Percentiles rank a stretch among this genome's conserved stretches.
Conservation (phyloP, 2,113 vertebrate genomes). For the Elephantulus edwardii region DNA sequence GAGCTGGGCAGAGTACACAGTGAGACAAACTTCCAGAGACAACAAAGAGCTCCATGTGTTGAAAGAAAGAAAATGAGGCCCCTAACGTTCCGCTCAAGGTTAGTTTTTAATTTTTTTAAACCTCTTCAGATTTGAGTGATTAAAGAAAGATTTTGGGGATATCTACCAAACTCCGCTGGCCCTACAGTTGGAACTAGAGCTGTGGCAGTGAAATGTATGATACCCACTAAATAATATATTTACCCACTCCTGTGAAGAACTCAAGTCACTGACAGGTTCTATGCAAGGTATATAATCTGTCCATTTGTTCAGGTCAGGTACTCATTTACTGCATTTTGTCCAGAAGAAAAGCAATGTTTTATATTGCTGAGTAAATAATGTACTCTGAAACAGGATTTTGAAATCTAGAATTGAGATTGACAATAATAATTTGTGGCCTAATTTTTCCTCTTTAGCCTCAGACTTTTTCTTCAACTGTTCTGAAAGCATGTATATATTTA, state of each 20-base stretch:
- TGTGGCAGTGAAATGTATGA: rapidly evolving
- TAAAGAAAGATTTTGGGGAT: background rate
- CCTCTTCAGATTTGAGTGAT: background rate
- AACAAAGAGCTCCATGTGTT: too few relatives aligned
- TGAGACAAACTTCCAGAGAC: background rate
- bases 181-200: rapidly evolving
- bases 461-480: background rate
- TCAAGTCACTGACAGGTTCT: rapidly evolving
- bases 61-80: background rate
- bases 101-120: background rate
- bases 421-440: background rate
- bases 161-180: background rate
- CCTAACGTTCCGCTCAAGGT: background rate
- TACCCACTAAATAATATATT: rapidly evolving
- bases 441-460: background rate
- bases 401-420: background rate
- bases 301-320: background rate
- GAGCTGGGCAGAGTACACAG: background rate
- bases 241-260: background rate
- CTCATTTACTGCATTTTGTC: background rate
- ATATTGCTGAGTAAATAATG: background rate
- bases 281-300: rapidly evolving
- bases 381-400: background rate
- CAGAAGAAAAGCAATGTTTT: background rate
- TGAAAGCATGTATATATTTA: background rate